These are phyloP conservation scores for Cichlasoma orientale DNA, from an alignment of 2,797 vertebrate species.

Conservation along the genomic window DNA sequence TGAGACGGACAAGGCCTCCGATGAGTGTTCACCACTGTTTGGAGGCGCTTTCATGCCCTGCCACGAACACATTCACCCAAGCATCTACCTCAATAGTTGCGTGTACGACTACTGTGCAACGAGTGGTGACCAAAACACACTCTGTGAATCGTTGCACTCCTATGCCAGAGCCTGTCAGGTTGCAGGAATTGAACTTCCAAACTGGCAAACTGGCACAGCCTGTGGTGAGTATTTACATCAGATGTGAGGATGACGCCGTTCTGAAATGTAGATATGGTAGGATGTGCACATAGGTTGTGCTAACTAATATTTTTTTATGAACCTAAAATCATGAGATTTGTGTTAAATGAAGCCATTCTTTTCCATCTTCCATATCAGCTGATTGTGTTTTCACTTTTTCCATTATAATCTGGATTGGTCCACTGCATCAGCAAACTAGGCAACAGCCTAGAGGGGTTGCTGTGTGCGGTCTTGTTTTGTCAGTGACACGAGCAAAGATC, in stretches of 20 bases:
- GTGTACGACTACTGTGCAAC: slow-evolving; percentile 84
- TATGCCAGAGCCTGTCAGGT: slow-evolving; percentile 82
- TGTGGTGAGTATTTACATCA: slow-evolving; percentile 77
- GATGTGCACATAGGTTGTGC: background rate
- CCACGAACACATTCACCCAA: slow-evolving; percentile 79
- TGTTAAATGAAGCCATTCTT: too few relatives aligned
- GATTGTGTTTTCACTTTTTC: too few relatives aligned
- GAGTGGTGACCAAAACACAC: slow-evolving; percentile 67
- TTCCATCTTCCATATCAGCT: too few relatives aligned
- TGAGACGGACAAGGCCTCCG: slow-evolving; percentile 61
- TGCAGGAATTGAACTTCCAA: slow-evolving; percentile 73
- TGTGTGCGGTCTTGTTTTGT: too few relatives aligned
- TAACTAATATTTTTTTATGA: background rate
- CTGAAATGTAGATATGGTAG: background rate
- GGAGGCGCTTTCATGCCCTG: slow-evolving; percentile 78
- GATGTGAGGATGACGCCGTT: background rate
- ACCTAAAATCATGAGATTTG: too few relatives aligned
- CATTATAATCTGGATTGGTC: too few relatives aligned
- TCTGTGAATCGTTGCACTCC: slow-evolving; percentile 82
- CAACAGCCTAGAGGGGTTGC: too few relatives aligned
- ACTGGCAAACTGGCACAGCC: slow-evolving; percentile 79
- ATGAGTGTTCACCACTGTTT: slow-evolving; percentile 67
- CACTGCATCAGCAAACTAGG: too few relatives aligned
- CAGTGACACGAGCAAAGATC: too few relatives aligned
- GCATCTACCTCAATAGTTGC: slow-evolving; percentile 81